Evolutionary conservation across 2,113 vertebrate genomes (phyloP), one percentile per base, ranked within the genome.

Genomic region (Polypterus bichir): DNA sequence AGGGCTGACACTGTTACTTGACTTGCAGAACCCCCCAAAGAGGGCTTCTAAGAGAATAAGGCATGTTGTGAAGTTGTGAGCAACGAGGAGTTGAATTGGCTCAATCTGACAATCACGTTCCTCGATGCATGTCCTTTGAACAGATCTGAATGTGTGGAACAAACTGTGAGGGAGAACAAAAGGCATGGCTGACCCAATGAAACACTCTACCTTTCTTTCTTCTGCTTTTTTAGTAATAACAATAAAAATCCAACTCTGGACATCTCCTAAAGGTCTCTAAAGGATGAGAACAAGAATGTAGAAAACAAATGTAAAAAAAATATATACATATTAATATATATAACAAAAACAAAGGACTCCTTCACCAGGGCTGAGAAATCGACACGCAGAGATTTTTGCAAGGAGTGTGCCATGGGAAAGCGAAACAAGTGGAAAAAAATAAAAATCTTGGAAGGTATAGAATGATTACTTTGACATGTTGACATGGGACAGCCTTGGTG

Each of bases 141-240:
- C 6, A 45, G 46, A 45, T 56, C 62, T 51, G 44, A 57, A 47
- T 59, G n/a, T 54, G 56, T 10, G 27, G 27, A 63, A 8, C 51
- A 58, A 59, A 49, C 27, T 27, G 27, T 27, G 27, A 27, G 27
- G 27, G 27, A 27, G 27, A 27, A 27, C 27, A 27, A 27, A 27
- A 27, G 27, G 27, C 27, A 27, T 27, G 27, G 27, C 27, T 27
- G 27, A 27, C 27, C 27, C 27, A 27, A 27, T 27, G 27, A 27
- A 27, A 27, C 27, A 68, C 73, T 73, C 62, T 70, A 55, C 70
- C 68, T 76, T 53, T 78, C 78, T 47, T 77, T 55, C 55, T 59
- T 80, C 58, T 76, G 61, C 77, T 68, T 27, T 27, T 81, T 51
- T 74, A 86, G 83, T 86, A 84, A 86, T 80, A 75, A 74, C 71